phyloP scores from a whole-genome alignment of 2,888 invertebrate species.

The Neocrepidodera transversa region DNA sequence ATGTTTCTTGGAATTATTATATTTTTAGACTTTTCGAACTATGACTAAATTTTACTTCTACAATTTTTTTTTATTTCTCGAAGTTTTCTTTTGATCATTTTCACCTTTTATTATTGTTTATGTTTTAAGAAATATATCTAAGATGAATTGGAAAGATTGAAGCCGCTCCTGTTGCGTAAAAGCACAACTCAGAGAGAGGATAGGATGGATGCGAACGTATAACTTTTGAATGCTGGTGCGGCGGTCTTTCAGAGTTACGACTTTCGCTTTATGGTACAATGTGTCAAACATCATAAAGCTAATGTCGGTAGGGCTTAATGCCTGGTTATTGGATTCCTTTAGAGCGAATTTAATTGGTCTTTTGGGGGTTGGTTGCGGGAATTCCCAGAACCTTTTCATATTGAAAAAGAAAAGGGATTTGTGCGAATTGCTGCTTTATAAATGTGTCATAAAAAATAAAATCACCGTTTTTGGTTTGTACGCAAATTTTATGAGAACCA shows the following conservation, averaged over 20 bases:
- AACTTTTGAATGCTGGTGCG: slow-evolving; percentile 17
- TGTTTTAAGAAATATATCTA: too few species aligned
- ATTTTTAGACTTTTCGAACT: too few species aligned
- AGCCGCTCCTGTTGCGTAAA: not conserved
- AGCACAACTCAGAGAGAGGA: not conserved
- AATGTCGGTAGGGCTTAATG: slow-evolving; percentile 18
- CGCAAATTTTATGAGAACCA: too few species aligned
- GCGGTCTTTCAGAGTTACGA: slow-evolving; percentile 17
- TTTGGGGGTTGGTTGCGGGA: slow-evolving; percentile 6
- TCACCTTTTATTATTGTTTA: too few species aligned
- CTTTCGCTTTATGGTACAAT: slow-evolving; percentile 18
- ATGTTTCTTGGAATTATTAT: too few species aligned
- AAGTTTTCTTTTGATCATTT: too few species aligned
- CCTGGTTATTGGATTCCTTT: slow-evolving; percentile 18
- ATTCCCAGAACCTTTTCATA: slow-evolving; percentile 4
- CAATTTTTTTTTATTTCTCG: too few species aligned
- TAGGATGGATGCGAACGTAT: slow-evolving; percentile 16
- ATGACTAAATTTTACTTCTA: too few species aligned
- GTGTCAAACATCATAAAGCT: slow-evolving; percentile 20
- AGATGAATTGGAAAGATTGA: too few species aligned
- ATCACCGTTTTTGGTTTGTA: not conserved
- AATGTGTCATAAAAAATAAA: not conserved
- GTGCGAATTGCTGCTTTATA: slow-evolving; percentile 4
- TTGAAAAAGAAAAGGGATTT: slow-evolving; percentile 8
- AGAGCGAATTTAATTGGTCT: slow-evolving; percentile 15